Percentiles rank a stretch among this genome's conserved stretches.
These are phyloP conservation scores for Ammodytes marinus DNA, from an alignment of 2,113 vertebrate species.

Conservation along the genomic window DNA sequence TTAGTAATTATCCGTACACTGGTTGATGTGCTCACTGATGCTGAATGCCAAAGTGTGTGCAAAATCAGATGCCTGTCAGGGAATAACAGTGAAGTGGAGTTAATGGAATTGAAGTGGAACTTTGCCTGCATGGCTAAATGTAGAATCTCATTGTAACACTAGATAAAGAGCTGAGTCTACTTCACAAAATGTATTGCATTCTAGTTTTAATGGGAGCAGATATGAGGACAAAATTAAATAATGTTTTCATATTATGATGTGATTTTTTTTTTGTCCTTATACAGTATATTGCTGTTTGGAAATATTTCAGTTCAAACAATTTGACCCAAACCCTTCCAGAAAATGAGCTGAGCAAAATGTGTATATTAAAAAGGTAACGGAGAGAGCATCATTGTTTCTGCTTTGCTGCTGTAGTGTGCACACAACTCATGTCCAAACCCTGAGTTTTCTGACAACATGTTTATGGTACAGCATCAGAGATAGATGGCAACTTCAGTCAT, in stretches of 20 bases:
- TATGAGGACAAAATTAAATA: neutral
- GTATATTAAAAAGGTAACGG: neutral
- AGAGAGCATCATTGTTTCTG: neutral
- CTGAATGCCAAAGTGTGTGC: no score
- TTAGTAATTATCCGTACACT: no score
- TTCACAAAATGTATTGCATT: neutral
- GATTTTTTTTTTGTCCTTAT: neutral
- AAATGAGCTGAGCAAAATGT: neutral
- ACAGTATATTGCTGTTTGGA: neutral
- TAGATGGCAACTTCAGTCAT: constrained; percentile 80
- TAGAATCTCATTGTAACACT: neutral
- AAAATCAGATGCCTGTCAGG: no score
- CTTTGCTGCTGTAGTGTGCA: neutral
- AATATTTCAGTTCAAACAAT: neutral
- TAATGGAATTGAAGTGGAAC: neutral
- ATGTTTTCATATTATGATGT: neutral
- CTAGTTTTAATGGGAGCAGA: neutral
- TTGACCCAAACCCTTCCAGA: neutral
- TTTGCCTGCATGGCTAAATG: neutral
- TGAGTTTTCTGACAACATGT: constrained; percentile 54
- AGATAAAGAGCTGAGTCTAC: neutral
- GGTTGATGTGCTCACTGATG: no score
- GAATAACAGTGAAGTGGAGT: no score
- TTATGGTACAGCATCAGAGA: constrained; percentile 72
- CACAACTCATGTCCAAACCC: constrained; percentile 29